Evolutionary conservation across 2,113 vertebrate species (phyloP), one percentile per base, ranked within the genome.

Genomic region (Glaucomys volans): DNA sequence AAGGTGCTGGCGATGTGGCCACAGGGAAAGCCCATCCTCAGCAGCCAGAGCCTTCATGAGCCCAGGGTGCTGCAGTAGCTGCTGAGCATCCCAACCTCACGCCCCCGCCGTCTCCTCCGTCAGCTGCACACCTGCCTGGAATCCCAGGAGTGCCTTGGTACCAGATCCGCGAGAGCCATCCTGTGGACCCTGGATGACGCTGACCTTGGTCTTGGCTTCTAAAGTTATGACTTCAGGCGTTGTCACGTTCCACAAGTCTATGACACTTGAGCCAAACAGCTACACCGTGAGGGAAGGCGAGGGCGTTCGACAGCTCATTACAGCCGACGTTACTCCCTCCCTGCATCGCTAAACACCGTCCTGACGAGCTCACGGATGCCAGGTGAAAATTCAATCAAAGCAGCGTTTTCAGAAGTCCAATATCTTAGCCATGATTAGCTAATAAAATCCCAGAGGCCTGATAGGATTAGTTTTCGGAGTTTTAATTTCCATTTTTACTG

Each of bases 321-420:
- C 22, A 0, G n/a, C 5, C 66, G 0, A 0, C 6, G 28, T 4
- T 5, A 1, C 44, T 37, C 94, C 50, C 8, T 64, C 22, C 72
- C 28, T 0, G 16, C 67, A 0, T 28, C 30, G 0, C 81, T 35
- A 8, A 50, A 13, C 96, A 69, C 22, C 5, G 22, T 67, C 75
- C 62, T 69, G 83, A 91, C 67, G 28, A 32, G 93, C 64, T 72
- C 12, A 1, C 0, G 10, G 54, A 67, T 6, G 11, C 54, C 6
- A 57, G 76, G 85, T 35, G 76, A 79, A 92, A 86, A 92, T 88
- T 77, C 94, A 82, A 82, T 96, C 94, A 90, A 57, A 35, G 74
- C 54, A 35, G 30, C 66, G 0, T 90, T 59, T 67, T 35, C 47
- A 12, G 62, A 86, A 91, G 91, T 28, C 72, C 69, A 16, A n/a